Base-by-base conservation (phyloP, 2,113 vertebrate species). In the Microtus pennsylvanicus region DNA sequence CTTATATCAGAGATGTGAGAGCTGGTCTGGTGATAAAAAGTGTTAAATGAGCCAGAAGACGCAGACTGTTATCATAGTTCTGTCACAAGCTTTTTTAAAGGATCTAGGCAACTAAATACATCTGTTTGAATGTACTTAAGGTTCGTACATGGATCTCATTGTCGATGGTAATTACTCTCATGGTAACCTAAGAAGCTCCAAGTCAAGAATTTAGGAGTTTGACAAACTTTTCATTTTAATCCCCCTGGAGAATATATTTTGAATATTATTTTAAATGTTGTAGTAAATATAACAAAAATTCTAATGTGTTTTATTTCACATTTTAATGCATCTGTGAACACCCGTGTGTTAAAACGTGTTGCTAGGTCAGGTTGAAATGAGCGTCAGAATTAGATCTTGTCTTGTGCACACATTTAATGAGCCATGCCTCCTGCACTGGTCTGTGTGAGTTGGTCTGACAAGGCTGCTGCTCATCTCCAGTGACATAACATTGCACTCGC, bases 241-340 rank as follows among this genome's bases (percentile, higher is more conserved):
- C 92, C 26, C 58, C n/a, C 78, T 61, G 45, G 16, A 67, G 30
- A 94, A 91, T 72, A 38, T 12, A 75, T n/a, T 90, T 50, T 16
- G 5, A 91, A 72, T 61, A 50, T 14, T 47, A 92, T 91, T 96
- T 95, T 63, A 95, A 96, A 94, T 33, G 77, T 13, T 58, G 19
- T 16, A 80, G 65, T 89, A 91, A 94, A 97, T 96, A 94, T n/a
- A 87, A 26, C 28, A 85, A 9, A 33, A 2, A 92, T 93, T 94
- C n/a, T 47, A 7, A n/a, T 63, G 33, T 70, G 19, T 70, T 96
- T 93, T 83, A 67, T 70, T 95, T 95, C 50, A 89, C 30, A 96
- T 87, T 93, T 78, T 82, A 83, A 90, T 33, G 45, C 77, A 65
- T 70, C 47, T 81, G 47, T 74, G 50, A 90, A 52, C 45, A 92